phyloP scores from a whole-genome alignment of 2,888 invertebrate species.

The Apamea epomidion region DNA sequence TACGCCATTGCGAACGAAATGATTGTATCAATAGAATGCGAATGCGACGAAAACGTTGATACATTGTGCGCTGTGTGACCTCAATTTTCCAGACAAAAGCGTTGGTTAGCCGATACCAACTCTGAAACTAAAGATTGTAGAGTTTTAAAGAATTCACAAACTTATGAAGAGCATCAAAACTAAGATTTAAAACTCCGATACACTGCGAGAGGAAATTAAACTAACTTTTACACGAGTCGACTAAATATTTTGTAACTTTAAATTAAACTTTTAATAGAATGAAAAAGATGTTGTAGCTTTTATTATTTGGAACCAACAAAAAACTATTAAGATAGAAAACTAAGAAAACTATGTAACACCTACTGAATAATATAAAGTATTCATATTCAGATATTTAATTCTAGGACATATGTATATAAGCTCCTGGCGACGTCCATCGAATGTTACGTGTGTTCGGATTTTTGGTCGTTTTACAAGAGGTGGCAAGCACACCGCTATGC shows the following conservation, averaged over 20 bases:
- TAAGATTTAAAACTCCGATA: constrained; percentile 51
- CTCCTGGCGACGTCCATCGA: constrained; percentile 48
- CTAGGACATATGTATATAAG: constrained; percentile 10
- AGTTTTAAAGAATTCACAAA: constrained; percentile 53
- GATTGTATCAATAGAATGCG: constrained; percentile 83
- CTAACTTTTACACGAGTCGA: constrained; percentile 47
- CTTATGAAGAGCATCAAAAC: constrained; percentile 55
- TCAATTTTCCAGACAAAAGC: constrained; percentile 57
- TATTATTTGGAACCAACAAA: constrained; percentile 5
- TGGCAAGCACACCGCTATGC: constrained; percentile 60
- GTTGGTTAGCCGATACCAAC: constrained; percentile 42
- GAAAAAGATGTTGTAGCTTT: constrained; percentile 25
- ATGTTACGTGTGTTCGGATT: constrained; percentile 57
- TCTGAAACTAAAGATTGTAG: constrained; percentile 38
- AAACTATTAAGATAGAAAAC: neutral
- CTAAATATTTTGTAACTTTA: constrained; percentile 51
- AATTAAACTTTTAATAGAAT: constrained; percentile 58
- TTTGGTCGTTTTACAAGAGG: constrained; percentile 59
- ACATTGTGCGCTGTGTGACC: constrained; percentile 63
- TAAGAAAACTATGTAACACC: neutral
- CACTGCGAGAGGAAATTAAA: constrained; percentile 64
- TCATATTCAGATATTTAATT: neutral
- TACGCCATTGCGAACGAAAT: constrained; percentile 81
- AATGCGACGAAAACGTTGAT: constrained; percentile 70
- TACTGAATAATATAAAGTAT: neutral